Conservation (phyloP, 2,113 vertebrate species). For the Gasterosteus aculeatus region DNA sequence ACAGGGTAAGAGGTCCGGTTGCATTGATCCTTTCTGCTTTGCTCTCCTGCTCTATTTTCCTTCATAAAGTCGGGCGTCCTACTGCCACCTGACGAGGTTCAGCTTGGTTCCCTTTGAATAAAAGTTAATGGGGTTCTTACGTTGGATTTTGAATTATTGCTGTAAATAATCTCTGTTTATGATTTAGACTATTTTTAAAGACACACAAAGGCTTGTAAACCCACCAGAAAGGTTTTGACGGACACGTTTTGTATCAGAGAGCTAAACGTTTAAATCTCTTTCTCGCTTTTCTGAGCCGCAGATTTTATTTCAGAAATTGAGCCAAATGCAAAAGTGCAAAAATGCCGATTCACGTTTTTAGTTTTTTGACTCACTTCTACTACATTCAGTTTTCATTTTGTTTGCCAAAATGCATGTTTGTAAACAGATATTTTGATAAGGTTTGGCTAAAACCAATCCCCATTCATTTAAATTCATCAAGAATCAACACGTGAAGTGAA, state of each 20-base stretch:
- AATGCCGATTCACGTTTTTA: not conserved
- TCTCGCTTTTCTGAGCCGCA: too few relatives aligned
- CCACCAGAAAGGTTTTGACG: not conserved
- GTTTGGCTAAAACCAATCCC: too few relatives aligned
- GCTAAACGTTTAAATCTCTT: not conserved
- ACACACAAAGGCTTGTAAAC: too few relatives aligned
- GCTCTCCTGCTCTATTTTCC: constrained; percentile 38
- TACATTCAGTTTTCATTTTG: too few relatives aligned
- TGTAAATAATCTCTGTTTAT: too few relatives aligned
- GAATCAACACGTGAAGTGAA: not conserved
- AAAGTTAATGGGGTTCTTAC: too few relatives aligned
- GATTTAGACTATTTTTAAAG: not conserved
- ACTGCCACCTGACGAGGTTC: not conserved
- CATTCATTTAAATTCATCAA: too few relatives aligned
- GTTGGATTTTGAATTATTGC: too few relatives aligned
- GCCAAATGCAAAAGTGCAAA: not conserved
- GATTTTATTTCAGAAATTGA: not conserved
- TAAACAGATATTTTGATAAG: not conserved
- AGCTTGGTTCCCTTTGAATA: too few relatives aligned
- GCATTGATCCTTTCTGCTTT: constrained; percentile 32
- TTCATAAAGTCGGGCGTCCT: constrained; percentile 5
- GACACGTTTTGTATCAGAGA: not conserved
- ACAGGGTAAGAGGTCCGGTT: constrained; percentile 66
- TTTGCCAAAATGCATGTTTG: too few relatives aligned
- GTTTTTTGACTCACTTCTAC: not conserved